Percentiles rank a stretch among this genome's conserved stretches.
Evolutionary conservation across 2,888 invertebrate genomes (phyloP).

Genomic region (Cryptus viduatorius): DNA sequence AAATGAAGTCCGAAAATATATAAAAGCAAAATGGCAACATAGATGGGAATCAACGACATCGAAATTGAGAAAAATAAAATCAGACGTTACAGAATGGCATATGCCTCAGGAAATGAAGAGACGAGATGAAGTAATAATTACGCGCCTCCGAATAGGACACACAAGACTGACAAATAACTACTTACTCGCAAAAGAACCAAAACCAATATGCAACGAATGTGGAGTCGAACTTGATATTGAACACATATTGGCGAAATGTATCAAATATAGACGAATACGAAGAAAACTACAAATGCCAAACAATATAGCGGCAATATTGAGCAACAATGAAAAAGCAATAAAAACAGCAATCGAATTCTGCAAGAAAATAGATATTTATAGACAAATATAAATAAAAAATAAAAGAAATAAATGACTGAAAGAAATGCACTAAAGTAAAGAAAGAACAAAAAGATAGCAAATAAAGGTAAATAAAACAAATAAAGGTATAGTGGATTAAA

Average conservation of each 20-base stretch:
- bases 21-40: not conserved
- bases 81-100: not conserved
- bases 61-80: not conserved
- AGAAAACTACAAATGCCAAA: not conserved
- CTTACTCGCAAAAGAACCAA: not conserved
- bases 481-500: no score
- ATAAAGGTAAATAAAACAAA: no score
- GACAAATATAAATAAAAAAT: no score
- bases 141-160: slow-evolving; percentile 4
- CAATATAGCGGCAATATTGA: not conserved
- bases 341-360: no score
- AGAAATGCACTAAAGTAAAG: no score
- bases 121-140: not conserved
- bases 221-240: not conserved
- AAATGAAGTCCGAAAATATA: not conserved
- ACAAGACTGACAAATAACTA: not conserved
- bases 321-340: not conserved
- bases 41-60: not conserved
- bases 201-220: slow-evolving; percentile 11
- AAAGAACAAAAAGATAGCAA: no score
- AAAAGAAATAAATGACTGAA: no score
- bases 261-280: not conserved
- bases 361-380: no score
- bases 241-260: not conserved
- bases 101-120: not conserved